phyloP scores from a whole-genome alignment of 1,140 invertebrate genomes.

The Elysia chlorotica region DNA sequence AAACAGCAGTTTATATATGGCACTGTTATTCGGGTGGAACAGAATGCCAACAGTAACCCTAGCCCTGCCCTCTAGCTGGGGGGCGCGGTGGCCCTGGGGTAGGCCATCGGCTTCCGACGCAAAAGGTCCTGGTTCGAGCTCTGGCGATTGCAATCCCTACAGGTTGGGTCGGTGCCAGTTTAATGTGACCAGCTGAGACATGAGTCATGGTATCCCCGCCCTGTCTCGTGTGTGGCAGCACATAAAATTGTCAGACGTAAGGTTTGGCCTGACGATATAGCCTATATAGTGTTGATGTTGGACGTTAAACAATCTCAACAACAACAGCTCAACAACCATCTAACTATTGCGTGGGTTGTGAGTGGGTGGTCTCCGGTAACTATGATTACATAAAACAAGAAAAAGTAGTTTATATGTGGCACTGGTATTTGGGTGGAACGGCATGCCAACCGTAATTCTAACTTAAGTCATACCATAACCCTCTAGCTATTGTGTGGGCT shows the following conservation, averaged over 20 bases:
- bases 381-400: slow-evolving; percentile 67
- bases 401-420: not conserved
- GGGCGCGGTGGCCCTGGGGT: not conserved
- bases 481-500: slow-evolving; percentile 99
- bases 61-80: slow-evolving; percentile 92
- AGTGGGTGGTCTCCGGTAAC: slow-evolving; percentile 93
- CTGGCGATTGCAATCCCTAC: no score
- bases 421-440: not conserved
- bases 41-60: slow-evolving; percentile 65
- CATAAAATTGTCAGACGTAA: no score
- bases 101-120: not conserved
- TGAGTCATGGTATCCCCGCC: no score
- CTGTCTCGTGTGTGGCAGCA: no score
- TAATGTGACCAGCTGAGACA: no score
- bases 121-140: not conserved
- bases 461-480: no score
- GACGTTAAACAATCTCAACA: no score
- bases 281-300: no score
- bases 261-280: no score
- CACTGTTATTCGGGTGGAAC: not conserved
- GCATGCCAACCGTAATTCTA: no score
- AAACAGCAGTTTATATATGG: not conserved
- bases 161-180: no score
- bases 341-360: slow-evolving; percentile 99
- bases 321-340: no score